Conservation (phyloP, 2,797 vertebrate species). For the Cebuella pygmaea region DNA sequence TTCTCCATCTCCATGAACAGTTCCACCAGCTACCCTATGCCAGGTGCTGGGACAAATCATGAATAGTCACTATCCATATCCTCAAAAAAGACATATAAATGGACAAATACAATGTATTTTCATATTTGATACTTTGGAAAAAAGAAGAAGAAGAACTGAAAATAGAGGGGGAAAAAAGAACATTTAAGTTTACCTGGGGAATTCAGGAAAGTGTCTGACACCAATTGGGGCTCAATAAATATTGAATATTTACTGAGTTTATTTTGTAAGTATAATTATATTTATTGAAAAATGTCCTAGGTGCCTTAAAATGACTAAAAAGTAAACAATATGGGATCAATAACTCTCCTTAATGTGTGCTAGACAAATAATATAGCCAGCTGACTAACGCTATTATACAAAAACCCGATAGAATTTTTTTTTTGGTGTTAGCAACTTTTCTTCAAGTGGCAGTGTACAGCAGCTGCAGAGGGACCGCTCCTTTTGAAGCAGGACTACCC, state of each 20-base stretch:
- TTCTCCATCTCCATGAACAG: background rate
- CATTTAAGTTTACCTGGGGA: background rate
- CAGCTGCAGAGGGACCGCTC: no score
- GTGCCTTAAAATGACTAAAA: background rate
- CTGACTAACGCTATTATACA: background rate
- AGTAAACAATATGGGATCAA: background rate
- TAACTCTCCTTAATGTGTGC: background rate
- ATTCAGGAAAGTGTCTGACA: background rate
- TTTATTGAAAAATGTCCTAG: background rate
- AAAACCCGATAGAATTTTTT: background rate
- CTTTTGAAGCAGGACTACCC: no score
- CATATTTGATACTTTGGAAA: constrained; percentile 22
- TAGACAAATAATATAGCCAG: constrained; percentile 1
- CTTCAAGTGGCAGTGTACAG: no score
- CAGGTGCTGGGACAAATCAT: background rate
- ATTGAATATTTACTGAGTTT: background rate
- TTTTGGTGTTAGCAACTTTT: background rate
- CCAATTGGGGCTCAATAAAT: background rate
- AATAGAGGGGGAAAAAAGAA: background rate
- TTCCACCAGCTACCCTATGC: background rate
- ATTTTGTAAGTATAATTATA: background rate
- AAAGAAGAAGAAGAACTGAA: constrained; percentile 4
- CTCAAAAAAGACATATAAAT: constrained; percentile 1
- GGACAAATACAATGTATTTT: background rate
- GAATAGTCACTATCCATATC: background rate